Conservation (phyloP, 37 sponge, comb jelly and placozoan genomes). For the Aplysina aerophoba region DNA sequence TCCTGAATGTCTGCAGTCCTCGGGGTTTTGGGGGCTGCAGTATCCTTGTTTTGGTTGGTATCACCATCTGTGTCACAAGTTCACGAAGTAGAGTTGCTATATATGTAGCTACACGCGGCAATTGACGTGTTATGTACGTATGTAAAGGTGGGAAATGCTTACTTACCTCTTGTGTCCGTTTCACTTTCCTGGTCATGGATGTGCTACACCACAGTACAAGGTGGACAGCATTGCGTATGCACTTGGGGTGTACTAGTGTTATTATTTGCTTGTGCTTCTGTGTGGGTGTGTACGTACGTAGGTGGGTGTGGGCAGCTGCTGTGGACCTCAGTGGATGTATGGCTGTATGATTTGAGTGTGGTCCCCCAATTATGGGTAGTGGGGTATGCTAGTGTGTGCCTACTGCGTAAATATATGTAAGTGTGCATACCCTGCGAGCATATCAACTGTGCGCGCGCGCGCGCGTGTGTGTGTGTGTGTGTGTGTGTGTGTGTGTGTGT, state of each 20-base stretch:
- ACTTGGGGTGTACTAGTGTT: no score
- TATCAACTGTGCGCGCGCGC: no score
- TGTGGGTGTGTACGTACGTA: no score
- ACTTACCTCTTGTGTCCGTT: slow-evolving; percentile 5
- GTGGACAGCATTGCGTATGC: neutral
- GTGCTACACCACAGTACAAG: neutral
- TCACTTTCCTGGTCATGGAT: slow-evolving; percentile 20
- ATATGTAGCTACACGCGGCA: neutral
- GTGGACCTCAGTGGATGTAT: no score
- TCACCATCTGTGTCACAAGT: neutral
- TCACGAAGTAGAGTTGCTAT: neutral
- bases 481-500: no score
- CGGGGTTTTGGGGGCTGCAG: neutral
- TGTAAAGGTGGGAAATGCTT: neutral
- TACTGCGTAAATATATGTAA: no score
- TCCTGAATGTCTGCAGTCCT: slow-evolving; percentile 9
- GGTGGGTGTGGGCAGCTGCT: no score
- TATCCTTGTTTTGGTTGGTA: neutral
- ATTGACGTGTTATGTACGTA: neutral
- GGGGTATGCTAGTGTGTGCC: no score
- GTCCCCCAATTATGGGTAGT: neutral
- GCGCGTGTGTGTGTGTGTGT: no score
- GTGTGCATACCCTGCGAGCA: no score
- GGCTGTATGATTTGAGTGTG: no score
- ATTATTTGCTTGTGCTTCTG: no score